Percentiles rank a stretch among this genome's conserved stretches.
phyloP scores from a whole-genome alignment of 2,797 vertebrate genomes.

The Eulemur albifrons region DNA sequence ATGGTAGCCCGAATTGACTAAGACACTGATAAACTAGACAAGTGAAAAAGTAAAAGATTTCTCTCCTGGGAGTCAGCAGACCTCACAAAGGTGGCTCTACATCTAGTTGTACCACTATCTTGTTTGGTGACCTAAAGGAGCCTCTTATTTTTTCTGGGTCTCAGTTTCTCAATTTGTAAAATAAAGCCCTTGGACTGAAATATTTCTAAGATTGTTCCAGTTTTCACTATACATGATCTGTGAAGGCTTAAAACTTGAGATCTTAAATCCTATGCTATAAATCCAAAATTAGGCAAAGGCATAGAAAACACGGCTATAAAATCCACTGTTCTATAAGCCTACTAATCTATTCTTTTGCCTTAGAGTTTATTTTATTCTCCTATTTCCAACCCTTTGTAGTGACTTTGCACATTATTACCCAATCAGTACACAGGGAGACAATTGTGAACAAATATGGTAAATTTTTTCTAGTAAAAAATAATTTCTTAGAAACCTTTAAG shows the following conservation, averaged over 20 bases:
- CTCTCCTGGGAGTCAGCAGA: neutral
- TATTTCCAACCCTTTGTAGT: neutral
- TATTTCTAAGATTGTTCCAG: neutral
- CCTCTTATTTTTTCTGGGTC: neutral
- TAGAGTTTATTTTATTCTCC: neutral
- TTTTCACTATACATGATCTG: neutral
- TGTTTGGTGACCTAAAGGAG: neutral
- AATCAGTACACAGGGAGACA: neutral
- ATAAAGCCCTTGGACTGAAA: neutral
- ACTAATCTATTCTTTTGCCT: neutral
- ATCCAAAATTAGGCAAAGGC: neutral
- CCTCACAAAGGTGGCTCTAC: neutral
- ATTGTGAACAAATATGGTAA: neutral
- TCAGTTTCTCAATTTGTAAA: slow-evolving; percentile 12
- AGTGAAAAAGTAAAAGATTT: neutral
- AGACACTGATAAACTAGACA: neutral
- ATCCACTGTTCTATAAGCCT: neutral
- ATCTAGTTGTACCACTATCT: neutral
- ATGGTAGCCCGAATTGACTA: neutral
- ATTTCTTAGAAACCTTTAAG: neutral
- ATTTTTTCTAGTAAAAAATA: neutral
- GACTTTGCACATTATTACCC: neutral
- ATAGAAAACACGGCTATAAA: neutral
- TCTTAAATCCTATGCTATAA: neutral
- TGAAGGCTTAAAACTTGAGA: neutral